These are phyloP conservation scores for Dolichopus griseipennis DNA, from an alignment of 2,888 invertebrate genomes.

Conservation along the genomic window DNA sequence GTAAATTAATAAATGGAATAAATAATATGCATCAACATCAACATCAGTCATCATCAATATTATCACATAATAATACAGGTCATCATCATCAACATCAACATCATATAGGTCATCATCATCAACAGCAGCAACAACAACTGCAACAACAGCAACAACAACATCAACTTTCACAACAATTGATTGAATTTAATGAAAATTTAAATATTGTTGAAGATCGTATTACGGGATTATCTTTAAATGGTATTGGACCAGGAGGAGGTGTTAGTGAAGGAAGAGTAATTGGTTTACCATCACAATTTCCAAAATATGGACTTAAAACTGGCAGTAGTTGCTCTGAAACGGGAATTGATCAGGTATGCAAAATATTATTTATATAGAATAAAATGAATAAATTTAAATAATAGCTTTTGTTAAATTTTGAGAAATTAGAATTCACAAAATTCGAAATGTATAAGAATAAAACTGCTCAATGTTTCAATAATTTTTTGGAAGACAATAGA, in stretches of 20 bases:
- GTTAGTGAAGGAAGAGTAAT: conserved; percentile 20
- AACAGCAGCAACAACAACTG: conserved; percentile 18
- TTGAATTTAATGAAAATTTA: conserved; percentile 29
- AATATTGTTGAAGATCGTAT: conserved; percentile 27
- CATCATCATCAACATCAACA: conserved; percentile 13
- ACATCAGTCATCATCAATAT: conserved; percentile 10
- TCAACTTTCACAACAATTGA: conserved; percentile 17
- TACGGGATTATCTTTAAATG: conserved; percentile 13
- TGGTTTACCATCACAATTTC: conserved; percentile 15
- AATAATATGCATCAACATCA: conserved; percentile 14
- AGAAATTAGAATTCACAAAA: too few species aligned
- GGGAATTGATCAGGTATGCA: conserved; percentile 10
- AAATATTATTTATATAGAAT: too few species aligned
- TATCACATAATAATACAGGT: conserved; percentile 15
- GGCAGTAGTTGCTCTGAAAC: conserved; percentile 21
- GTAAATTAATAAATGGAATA: not conserved
- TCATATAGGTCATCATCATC: not conserved
- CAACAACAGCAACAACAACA: conserved; percentile 21
- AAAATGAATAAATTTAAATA: too few species aligned
- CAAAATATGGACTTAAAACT: conserved; percentile 10
- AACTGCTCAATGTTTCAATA: too few species aligned
- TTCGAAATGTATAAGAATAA: too few species aligned
- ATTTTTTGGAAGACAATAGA: too few species aligned
- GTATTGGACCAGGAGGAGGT: conserved; percentile 20
- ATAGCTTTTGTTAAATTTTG: too few species aligned